These are phyloP conservation scores for Congeria kusceri DNA, from an alignment of 2,888 invertebrate genomes.

Conservation along the genomic window DNA sequence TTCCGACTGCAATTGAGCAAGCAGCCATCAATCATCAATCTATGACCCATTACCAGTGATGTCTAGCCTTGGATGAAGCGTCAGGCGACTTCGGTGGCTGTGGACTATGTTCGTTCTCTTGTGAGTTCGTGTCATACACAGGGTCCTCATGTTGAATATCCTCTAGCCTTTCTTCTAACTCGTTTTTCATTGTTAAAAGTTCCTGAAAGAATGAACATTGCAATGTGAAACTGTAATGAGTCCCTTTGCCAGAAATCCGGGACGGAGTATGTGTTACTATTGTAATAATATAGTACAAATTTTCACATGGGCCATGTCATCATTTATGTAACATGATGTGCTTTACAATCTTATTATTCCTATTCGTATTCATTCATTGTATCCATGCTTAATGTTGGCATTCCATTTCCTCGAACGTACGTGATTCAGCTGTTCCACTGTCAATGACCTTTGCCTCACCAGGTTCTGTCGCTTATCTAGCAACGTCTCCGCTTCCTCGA, in stretches of 20 bases:
- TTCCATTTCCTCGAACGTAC: slow-evolving; percentile 43
- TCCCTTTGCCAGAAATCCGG: neutral
- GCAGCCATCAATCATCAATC: too few species aligned
- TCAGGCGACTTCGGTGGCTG: slow-evolving; percentile 29
- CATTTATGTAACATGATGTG: neutral
- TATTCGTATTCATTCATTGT: too few species aligned
- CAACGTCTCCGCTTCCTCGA: slow-evolving; percentile 71
- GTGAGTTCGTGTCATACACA: neutral
- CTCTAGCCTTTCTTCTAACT: slow-evolving; percentile 55
- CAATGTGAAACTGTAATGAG: too few species aligned
- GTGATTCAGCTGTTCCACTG: slow-evolving; percentile 69
- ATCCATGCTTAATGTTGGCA: too few species aligned
- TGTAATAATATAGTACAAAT: neutral
- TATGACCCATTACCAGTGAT: slow-evolving; percentile 46
- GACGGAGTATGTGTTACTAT: neutral
- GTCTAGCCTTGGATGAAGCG: slow-evolving; percentile 36
- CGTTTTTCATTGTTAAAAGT: slow-evolving; percentile 55
- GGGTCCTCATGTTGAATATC: neutral
- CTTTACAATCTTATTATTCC: too few species aligned
- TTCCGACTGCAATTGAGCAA: too few species aligned
- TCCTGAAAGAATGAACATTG: too few species aligned
- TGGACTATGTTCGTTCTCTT: slow-evolving; percentile 26
- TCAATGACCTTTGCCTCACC: slow-evolving; percentile 67
- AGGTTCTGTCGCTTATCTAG: slow-evolving; percentile 71
- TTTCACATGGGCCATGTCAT: neutral